Conservation (phyloP, 2,888 invertebrate species). For the Drosophila infuscata region DNA sequence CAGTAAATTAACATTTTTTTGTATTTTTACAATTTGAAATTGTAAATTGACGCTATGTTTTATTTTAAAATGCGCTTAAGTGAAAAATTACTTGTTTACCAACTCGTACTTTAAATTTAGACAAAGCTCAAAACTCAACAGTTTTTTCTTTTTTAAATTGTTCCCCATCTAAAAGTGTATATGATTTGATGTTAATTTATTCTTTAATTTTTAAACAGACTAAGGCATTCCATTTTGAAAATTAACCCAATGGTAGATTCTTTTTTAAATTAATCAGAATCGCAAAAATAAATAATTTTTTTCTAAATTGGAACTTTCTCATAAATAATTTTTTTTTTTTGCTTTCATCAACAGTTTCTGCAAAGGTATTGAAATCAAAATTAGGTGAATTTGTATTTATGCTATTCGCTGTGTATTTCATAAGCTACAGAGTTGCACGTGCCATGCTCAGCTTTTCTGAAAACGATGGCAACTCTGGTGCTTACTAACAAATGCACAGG, state of each 20-base stretch:
- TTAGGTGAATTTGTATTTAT: conserved; percentile 1
- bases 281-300: too few relatives aligned
- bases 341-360: conserved; percentile 2
- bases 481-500: conserved; percentile 18
- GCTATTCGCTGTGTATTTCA: conserved; percentile 15
- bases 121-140: neutral
- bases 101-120: neutral
- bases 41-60: neutral
- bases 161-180: neutral
- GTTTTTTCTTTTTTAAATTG: neutral
- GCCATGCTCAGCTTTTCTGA: conserved; percentile 9
- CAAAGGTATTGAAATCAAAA: conserved; percentile 7
- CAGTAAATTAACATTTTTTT: neutral
- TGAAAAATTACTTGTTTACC: neutral
- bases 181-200: too few relatives aligned
- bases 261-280: neutral
- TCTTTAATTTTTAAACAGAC: neutral
- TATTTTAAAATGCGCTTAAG: neutral
- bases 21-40: rapidly evolving
- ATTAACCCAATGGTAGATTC: neutral
- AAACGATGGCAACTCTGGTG: conserved; percentile 27
- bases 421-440: conserved; percentile 5
- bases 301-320: neutral
- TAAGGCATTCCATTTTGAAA: neutral
- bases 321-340: neutral